Conservation (phyloP, 2,797 vertebrate species). For the Platyrinchus mystaceus region DNA sequence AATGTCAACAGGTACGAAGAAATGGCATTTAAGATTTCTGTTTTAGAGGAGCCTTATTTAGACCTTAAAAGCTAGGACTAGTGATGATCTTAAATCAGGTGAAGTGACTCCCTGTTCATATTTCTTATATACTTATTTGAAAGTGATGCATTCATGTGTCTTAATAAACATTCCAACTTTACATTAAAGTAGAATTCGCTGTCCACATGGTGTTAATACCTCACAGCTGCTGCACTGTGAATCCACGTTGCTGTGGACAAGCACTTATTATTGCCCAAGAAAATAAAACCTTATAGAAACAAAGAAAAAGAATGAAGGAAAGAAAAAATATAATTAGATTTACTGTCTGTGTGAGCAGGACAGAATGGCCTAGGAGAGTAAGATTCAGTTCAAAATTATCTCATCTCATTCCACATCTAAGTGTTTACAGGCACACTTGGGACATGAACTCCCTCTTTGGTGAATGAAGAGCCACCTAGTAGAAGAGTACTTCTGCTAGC, state of each 20-base stretch:
- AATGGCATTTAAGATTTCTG: neutral
- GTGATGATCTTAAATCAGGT: neutral
- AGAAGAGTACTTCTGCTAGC: neutral
- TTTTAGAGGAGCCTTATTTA: neutral
- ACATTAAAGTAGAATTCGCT: neutral
- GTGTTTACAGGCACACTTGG: neutral
- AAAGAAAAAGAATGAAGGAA: neutral
- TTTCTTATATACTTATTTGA: neutral
- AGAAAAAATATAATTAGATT: neutral
- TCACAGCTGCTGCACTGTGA: neutral
- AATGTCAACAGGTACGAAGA: neutral
- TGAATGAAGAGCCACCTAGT: neutral
- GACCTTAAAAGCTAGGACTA: neutral
- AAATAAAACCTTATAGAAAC: neutral
- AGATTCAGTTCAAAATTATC: neutral
- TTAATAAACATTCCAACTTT: neutral
- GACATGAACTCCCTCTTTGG: neutral
- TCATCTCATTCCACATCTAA: neutral
- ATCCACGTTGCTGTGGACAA: neutral
- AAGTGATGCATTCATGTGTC: neutral
- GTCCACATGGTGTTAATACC: neutral
- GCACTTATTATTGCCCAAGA: neutral
- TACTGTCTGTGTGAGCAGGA: rapidly evolving
- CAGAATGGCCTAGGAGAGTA: neutral
- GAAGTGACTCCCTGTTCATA: neutral